Conservation (phyloP, 2,797 vertebrate genomes). For the Sebastes melanostomus region DNA sequence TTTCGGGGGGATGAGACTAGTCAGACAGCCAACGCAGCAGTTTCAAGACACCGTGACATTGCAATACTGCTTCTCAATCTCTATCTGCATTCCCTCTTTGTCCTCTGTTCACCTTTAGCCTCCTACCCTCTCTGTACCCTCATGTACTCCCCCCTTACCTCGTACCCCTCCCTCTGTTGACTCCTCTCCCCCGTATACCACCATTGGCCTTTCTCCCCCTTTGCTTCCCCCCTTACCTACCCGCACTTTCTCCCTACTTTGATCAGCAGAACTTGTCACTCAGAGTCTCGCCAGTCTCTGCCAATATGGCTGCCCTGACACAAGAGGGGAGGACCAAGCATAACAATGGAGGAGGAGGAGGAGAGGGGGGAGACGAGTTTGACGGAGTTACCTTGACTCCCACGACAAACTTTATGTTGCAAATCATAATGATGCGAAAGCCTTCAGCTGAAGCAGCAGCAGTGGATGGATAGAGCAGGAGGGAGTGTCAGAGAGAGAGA, state of each 20-base stretch:
- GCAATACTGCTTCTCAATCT: constrained; percentile 20
- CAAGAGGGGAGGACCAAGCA: constrained; percentile 37
- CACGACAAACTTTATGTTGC: constrained; percentile 67
- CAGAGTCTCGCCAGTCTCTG: constrained; percentile 46
- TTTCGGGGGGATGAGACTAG: constrained; percentile 52
- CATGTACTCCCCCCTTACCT: background rate
- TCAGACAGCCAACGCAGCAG: constrained; percentile 60
- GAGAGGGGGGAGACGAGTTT: constrained; percentile 40
- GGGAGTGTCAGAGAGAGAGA: background rate
- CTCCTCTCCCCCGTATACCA: background rate
- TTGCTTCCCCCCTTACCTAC: background rate
- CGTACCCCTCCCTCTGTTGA: background rate
- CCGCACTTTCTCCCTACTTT: constrained; percentile 19
- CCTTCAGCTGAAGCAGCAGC: constrained; percentile 33
- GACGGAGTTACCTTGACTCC: constrained; percentile 66
- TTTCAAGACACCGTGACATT: constrained; percentile 63
- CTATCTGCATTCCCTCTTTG: constrained; percentile 10
- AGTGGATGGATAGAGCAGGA: constrained; percentile 3
- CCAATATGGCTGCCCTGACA: constrained; percentile 63
- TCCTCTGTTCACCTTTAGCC: constrained; percentile 44
- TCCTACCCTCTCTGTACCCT: background rate
- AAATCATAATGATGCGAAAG: constrained; percentile 56
- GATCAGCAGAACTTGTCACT: constrained; percentile 64
- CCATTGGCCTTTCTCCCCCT: background rate
- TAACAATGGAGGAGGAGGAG: constrained; percentile 40